Evolutionary conservation across 2,797 vertebrate genomes (phyloP).

Genomic region (Pseudochaenichthys georgianus): DNA sequence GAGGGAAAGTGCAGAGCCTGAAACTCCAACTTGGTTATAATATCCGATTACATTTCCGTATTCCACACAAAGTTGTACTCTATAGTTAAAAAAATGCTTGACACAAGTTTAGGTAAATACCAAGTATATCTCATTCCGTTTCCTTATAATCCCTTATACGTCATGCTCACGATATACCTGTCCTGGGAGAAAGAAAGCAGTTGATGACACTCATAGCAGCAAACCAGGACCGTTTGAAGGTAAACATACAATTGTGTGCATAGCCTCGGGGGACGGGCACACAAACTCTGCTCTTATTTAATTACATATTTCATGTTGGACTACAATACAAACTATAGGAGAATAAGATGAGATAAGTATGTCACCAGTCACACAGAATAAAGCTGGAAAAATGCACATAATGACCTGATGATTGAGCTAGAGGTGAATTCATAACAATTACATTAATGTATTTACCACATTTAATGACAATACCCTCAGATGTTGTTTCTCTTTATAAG

Average conservation of each 20-base stretch:
- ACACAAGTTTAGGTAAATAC: background rate
- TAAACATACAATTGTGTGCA: conserved; percentile 27
- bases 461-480: too few relatives aligned
- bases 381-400: background rate
- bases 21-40: background rate
- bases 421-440: background rate
- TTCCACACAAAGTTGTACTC: background rate
- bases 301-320: background rate
- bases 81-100: too few relatives aligned
- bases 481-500: background rate
- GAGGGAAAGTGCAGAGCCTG: too few relatives aligned
- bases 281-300: conserved; percentile 18
- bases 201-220: conserved; percentile 11
- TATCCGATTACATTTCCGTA: background rate
- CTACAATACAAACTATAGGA: conserved; percentile 2
- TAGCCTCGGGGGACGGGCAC: background rate
- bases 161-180: background rate
- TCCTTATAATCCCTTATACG: background rate
- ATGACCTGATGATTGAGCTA: background rate
- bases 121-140: conserved; percentile 8
- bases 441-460: background rate
- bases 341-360: too few relatives aligned
- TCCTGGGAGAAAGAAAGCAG: conserved; percentile 2
- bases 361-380: too few relatives aligned
- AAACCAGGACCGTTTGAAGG: conserved; percentile 15